Conservation (phyloP, 2,797 vertebrate genomes). For the Erpetoichthys calabaricus region DNA sequence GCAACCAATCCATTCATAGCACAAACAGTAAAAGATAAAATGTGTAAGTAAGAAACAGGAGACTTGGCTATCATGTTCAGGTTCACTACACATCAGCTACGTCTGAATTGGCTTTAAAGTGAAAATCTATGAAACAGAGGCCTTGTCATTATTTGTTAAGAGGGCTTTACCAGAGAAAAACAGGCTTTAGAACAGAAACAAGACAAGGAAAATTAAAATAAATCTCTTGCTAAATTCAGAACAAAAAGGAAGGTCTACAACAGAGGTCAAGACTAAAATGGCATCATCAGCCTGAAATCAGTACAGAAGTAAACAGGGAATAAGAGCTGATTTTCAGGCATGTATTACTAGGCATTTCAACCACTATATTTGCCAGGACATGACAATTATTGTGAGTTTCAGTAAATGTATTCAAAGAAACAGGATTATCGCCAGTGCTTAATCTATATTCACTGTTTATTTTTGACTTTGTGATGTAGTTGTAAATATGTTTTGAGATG, state of each 20-base stretch:
- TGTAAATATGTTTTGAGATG: too few relatives aligned
- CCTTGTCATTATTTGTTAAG: not conserved
- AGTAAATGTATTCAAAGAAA: too few relatives aligned
- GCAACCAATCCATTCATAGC: too few relatives aligned
- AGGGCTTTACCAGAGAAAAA: not conserved
- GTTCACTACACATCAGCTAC: not conserved
- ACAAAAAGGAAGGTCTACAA: not conserved
- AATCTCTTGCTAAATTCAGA: not conserved
- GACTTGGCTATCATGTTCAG: not conserved
- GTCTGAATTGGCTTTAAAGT: not conserved
- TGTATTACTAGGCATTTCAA: not conserved
- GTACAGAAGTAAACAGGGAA: too few relatives aligned
- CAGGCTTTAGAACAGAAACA: not conserved
- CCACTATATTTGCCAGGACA: slow-evolving; percentile 35
- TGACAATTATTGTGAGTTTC: too few relatives aligned
- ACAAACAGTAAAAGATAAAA: too few relatives aligned
- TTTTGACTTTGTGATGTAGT: too few relatives aligned
- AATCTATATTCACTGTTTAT: too few relatives aligned
- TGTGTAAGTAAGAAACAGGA: not conserved
- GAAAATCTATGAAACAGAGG: not conserved
- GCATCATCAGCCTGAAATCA: too few relatives aligned
- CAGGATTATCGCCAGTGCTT: too few relatives aligned
- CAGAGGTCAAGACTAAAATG: too few relatives aligned
- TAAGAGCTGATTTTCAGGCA: too few relatives aligned
- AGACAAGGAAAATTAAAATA: not conserved